Conservation (phyloP, 2,888 invertebrate genomes). For the Acronicta aceris region DNA sequence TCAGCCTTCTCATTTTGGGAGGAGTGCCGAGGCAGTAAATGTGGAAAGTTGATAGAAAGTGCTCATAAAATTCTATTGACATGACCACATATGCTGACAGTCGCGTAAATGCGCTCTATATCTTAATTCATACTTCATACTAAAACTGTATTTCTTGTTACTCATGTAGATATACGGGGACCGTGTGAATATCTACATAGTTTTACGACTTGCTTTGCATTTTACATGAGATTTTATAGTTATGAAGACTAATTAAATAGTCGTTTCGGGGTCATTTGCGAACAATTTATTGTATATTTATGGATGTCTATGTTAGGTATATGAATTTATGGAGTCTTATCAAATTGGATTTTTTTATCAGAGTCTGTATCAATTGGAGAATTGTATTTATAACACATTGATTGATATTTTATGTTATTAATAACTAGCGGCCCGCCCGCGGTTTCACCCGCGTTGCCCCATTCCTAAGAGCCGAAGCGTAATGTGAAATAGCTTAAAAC, state of each 20-base stretch:
- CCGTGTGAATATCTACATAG: slow-evolving; percentile 15
- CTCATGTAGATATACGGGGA: background rate
- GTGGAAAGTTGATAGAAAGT: too few relatives aligned
- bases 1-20: too few relatives aligned
- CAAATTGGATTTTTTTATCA: background rate
- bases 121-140: slow-evolving; percentile 10
- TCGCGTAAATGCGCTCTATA: slow-evolving; percentile 7
- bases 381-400: too few relatives aligned
- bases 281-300: slow-evolving; percentile 22
- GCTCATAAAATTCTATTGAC: background rate
- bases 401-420: too few relatives aligned
- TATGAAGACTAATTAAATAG: slow-evolving; percentile 23
- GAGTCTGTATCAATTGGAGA: too few relatives aligned
- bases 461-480: too few relatives aligned
- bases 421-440: too few relatives aligned
- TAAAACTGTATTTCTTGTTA: slow-evolving; percentile 11
- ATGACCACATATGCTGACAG: background rate
- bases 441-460: too few relatives aligned
- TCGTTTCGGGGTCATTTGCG: slow-evolving; percentile 20
- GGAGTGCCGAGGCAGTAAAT: too few relatives aligned
- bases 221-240: slow-evolving; percentile 34
- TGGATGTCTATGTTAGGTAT: slow-evolving; percentile 1
- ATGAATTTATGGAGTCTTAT: slow-evolving; percentile 4
- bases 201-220: slow-evolving; percentile 39
- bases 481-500: too few relatives aligned